Evolutionary conservation across 2,888 invertebrate genomes (phyloP).

Genomic region (Drosophila falleni): DNA sequence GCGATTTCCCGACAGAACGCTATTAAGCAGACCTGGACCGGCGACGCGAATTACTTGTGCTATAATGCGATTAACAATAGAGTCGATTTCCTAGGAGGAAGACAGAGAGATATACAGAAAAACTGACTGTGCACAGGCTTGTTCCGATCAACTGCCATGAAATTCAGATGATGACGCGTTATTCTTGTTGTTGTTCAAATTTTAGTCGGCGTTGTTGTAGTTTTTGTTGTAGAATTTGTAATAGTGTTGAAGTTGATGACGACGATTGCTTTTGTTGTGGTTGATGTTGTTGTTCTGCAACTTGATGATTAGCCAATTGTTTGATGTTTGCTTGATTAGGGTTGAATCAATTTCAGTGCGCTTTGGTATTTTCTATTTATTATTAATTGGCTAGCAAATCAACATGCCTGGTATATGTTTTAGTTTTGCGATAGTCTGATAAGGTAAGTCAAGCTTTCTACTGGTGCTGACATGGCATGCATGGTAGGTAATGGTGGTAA

Average conservation of each 20-base stretch:
- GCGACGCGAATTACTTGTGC: conserved; percentile 90
- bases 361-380: conserved; percentile 1
- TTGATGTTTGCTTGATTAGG: conserved; percentile 34
- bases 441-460: conserved; percentile 16
- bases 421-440: background rate
- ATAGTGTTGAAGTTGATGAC: conserved; percentile 24
- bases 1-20: conserved; percentile 79
- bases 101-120: conserved; percentile 53
- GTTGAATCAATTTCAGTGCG: conserved; percentile 15
- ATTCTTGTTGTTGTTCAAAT: conserved; percentile 11
- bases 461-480: conserved; percentile 26
- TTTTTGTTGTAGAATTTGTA: conserved; percentile 8
- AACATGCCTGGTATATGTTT: background rate
- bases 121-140: conserved; percentile 32
- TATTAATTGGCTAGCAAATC: background rate
- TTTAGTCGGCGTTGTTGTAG: conserved; percentile 10
- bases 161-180: conserved; percentile 30
- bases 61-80: conserved; percentile 84
- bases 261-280: conserved; percentile 35
- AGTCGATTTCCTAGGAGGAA: conserved; percentile 84
- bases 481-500: conserved; percentile 1
- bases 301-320: conserved; percentile 54
- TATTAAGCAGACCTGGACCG: conserved; percentile 88
- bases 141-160: conserved; percentile 30
- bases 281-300: conserved; percentile 33